phyloP scores from a whole-genome alignment of 2,888 invertebrate genomes.

The Heliconius sara region DNA sequence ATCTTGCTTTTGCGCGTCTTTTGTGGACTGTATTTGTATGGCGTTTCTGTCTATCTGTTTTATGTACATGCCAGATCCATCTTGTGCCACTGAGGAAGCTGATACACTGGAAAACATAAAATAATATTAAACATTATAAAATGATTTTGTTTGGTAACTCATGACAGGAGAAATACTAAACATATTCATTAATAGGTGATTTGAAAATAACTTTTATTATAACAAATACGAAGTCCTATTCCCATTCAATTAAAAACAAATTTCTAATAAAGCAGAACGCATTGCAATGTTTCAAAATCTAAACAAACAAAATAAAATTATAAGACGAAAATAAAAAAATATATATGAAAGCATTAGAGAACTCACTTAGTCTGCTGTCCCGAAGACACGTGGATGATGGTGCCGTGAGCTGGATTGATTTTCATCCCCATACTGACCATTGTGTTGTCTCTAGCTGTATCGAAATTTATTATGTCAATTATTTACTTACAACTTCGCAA shows the following conservation, averaged over 20 bases:
- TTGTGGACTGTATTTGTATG: slow-evolving; percentile 73
- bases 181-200: no score
- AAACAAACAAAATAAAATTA: no score
- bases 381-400: slow-evolving; percentile 79
- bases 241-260: no score
- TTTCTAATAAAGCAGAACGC: no score
- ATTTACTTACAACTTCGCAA: background rate
- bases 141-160: no score
- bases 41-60: slow-evolving; percentile 76
- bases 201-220: no score
- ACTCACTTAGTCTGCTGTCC: slow-evolving; percentile 79
- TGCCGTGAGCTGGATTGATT: slow-evolving; percentile 78
- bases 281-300: no score
- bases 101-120: slow-evolving; percentile 63
- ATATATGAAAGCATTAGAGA: background rate
- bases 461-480: slow-evolving; percentile 20
- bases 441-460: slow-evolving; percentile 75
- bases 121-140: no score
- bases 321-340: no score
- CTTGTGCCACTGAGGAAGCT: slow-evolving; percentile 66
- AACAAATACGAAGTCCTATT: no score
- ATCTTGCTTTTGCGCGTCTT: slow-evolving; percentile 75
- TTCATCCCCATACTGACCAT: slow-evolving; percentile 81
- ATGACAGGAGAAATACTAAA: no score
- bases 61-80: slow-evolving; percentile 77